Evolutionary conservation across 2,888 invertebrate genomes (phyloP), one percentile per base, ranked within the genome.

Genomic region (Ophion slaviceki): DNA sequence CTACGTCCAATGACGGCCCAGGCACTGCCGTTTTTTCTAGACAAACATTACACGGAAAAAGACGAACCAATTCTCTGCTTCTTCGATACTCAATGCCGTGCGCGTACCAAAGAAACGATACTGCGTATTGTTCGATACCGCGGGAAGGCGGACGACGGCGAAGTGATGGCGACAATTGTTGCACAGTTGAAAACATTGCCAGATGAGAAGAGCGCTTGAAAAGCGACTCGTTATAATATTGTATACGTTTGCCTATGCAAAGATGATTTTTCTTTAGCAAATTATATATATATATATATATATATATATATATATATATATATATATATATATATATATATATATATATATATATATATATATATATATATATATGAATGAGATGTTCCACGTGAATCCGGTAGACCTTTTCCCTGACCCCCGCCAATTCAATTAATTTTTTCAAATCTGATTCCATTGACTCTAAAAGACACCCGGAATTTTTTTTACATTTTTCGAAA

Each of bases 91-190:
- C 57, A 57, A 14, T 40, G 20, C 20, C 36, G 36, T 45, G 53
- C 57, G 40, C 53, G 68, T 68, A 75, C 79, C 79, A 79, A 75
- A 79, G 83, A 75, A 75, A 80, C 28, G 45, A 64, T 28, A 24
- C 47, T 53, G 24, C 53, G 53, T 53, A 53, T 14, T 8, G 8
- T 53, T 28, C 8, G 6, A 70, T 17, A 53, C 53, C 14, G 17
- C 17, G 14, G 14, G 17, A 4, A 17, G 17, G 53, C 53, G 53
- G 4, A 32, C 64, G 32, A 64, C 11, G 28, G 6, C 24, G 53
- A 45, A 28, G 17, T 17, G 8, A 7, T 32, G 28, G 40, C 3
- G 20, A 75, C 40, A 24, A 36, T 36, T 70, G 36, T 62, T 70
- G 20, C 14, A 72, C 6, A 28, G 74, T 36, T 59, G 11, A 14